Evolutionary conservation across 2,797 vertebrate genomes (phyloP), one percentile per base, ranked within the genome.

Genomic region (Microcaecilia unicolor): DNA sequence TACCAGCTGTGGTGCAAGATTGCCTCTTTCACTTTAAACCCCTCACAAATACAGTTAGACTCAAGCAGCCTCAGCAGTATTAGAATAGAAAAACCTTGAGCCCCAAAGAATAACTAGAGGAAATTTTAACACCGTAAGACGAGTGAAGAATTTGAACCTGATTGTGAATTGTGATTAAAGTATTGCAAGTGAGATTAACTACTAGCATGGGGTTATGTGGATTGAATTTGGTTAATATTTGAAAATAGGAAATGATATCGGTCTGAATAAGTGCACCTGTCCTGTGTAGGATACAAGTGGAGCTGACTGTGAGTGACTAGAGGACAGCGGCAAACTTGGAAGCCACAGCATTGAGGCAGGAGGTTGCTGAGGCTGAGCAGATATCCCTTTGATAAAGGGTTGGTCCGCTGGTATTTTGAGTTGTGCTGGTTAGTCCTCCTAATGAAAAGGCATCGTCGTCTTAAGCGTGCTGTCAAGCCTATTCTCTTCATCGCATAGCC

Each of bases 1-100:
- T 66, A 60, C 56, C 74, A 61, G 70, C 72, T 69, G 59, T 64
- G 69, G 61, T 60, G 55, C 68, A 70, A 67, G 69, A 74, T 72
- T 74, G 66, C 64, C 46, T 58, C 58, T 78, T 73, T 72, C 69
- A 56, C 68, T 58, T 60, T 48, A 66, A 47, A 67, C 47, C 37
- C 61, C 60, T 66, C 69, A 41, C 37, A 70, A 50, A 61, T 53
- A 74, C 58, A 67, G 73, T 70, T 71, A 66, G 42, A 55, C 45
- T 29, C 53, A 37, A 59, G 35, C 48, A 45, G 28, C 62, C 47
- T 58, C 43, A 56, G 36, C 55, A 73, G 53, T 58, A 37, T 4
- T 58, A 40, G 23, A 55, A 74, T 74, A 59, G 29, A 61, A 64
- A 49, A 37, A 54, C 31, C 42, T 46, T 52, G 56, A 52, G 58